These are phyloP conservation scores for Pseudomyrmex concolor DNA, from an alignment of 1,140 invertebrate species.

Conservation along the genomic window DNA sequence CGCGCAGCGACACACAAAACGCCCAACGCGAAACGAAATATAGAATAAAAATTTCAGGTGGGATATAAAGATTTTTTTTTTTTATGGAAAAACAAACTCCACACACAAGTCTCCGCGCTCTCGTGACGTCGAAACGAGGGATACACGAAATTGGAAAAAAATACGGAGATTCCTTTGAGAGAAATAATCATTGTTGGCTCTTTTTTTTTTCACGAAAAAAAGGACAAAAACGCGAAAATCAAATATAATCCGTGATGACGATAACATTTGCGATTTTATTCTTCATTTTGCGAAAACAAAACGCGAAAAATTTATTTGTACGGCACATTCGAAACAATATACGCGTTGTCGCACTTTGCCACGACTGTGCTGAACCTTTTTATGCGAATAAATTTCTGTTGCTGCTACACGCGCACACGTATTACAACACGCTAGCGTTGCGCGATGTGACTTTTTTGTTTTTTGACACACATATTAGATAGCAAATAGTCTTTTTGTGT, in stretches of 20 bases:
- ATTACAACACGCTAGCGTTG: not conserved
- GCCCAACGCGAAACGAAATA: constrained; percentile 33
- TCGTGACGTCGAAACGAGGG: not conserved
- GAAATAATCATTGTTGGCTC: constrained; percentile 27
- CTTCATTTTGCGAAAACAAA: not conserved
- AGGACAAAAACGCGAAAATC: not conserved
- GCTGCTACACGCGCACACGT: not conserved
- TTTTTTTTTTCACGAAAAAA: not conserved
- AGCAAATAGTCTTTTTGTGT: too few relatives aligned
- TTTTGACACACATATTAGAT: too few relatives aligned
- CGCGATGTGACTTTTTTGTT: not conserved
- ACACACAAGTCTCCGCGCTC: constrained; percentile 5
- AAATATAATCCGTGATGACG: not conserved
- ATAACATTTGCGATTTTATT: constrained; percentile 40
- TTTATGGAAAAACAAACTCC: constrained; percentile 39
- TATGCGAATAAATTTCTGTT: not conserved
- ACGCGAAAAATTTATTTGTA: constrained; percentile 14
- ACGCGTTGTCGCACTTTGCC: constrained; percentile 21
- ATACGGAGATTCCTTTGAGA: constrained; percentile 31
- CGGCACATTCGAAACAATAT: constrained; percentile 25
- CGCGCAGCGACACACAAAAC: not conserved
- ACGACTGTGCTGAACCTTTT: not conserved
- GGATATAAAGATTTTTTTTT: constrained; percentile 34
- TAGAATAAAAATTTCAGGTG: constrained; percentile 56
- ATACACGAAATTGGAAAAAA: constrained; percentile 39